Percentiles rank a stretch among this genome's conserved stretches.
These are phyloP conservation scores for Ips nitidus DNA, from an alignment of 1,140 invertebrate species.

Conservation along the genomic window DNA sequence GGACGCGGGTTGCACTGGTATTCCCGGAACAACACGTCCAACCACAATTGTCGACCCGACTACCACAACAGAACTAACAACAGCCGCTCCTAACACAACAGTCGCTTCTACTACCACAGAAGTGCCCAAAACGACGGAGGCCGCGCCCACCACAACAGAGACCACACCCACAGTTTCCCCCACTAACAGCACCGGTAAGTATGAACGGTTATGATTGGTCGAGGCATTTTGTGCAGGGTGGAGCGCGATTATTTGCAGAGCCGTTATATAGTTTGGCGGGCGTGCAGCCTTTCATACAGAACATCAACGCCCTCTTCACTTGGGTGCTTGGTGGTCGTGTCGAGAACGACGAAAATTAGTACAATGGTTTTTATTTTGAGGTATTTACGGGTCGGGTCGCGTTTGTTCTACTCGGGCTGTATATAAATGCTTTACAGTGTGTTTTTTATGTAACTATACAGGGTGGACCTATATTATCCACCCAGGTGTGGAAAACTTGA, in stretches of 20 bases:
- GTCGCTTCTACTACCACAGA: not conserved
- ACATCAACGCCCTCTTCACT: slow-evolving; percentile 2
- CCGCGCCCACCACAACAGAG: not conserved
- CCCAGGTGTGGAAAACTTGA: too few species aligned
- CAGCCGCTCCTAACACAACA: not conserved
- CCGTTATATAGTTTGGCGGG: not conserved
- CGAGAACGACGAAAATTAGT: not conserved
- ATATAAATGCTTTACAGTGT: not conserved
- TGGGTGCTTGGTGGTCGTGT: not conserved
- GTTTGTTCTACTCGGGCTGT: not conserved
- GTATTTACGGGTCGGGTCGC: not conserved
- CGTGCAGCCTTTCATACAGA: not conserved
- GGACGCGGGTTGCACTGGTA: slow-evolving; percentile 29
- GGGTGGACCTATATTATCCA: not conserved
- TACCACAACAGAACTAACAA: not conserved
- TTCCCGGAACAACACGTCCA: slow-evolving; percentile 3
- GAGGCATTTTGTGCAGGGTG: not conserved
- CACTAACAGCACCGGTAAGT: not conserved
- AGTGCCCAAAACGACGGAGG: not conserved
- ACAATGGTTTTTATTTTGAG: slow-evolving; percentile 3
- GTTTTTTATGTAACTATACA: not conserved
- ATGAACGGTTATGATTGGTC: not conserved
- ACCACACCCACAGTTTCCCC: not conserved
- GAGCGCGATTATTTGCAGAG: not conserved
- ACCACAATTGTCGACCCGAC: slow-evolving; percentile 4